Evolutionary conservation across 2,888 invertebrate species (phyloP).

Genomic region (Apodemia duryi): DNA sequence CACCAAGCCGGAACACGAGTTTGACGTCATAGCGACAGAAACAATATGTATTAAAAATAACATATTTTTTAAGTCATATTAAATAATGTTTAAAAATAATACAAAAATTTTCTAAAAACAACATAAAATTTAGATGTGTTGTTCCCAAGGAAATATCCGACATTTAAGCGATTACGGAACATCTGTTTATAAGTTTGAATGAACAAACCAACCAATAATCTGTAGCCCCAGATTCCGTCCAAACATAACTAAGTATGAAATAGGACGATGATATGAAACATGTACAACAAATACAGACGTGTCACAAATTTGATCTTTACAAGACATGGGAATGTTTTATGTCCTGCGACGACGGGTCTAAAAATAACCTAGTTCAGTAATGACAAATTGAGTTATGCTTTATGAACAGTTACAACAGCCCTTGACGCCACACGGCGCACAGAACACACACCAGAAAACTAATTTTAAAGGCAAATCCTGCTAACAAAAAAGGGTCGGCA

Average conservation of each 20-base stretch:
- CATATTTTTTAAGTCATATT: too few species aligned
- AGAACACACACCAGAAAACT: not conserved
- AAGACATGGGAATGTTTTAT: conserved; percentile 17
- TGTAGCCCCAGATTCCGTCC: not conserved
- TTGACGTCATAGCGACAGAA: too few species aligned
- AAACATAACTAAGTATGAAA: not conserved
- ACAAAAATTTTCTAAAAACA: too few species aligned
- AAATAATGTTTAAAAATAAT: too few species aligned
- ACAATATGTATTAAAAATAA: too few species aligned
- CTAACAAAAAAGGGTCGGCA: not conserved
- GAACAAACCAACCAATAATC: conserved; percentile 31
- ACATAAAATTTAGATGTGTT: too few species aligned
- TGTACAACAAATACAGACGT: conserved; percentile 23
- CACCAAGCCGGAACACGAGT: too few species aligned
- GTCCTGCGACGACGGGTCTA: conserved; percentile 13
- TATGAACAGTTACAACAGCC: conserved; percentile 8
- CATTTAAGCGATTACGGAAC: conserved; percentile 7
- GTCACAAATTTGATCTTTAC: conserved; percentile 29
- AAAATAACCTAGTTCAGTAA: conserved; percentile 18
- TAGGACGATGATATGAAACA: conserved; percentile 24
- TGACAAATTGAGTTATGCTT: conserved; percentile 13
- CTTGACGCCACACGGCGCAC: not conserved
- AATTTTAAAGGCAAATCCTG: not conserved
- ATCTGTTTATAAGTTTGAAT: conserved; percentile 25
- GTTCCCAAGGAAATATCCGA: not conserved